Evolutionary conservation across 2,888 invertebrate species (phyloP), one percentile per base, ranked within the genome.

Genomic region (Pollenia labialis): DNA sequence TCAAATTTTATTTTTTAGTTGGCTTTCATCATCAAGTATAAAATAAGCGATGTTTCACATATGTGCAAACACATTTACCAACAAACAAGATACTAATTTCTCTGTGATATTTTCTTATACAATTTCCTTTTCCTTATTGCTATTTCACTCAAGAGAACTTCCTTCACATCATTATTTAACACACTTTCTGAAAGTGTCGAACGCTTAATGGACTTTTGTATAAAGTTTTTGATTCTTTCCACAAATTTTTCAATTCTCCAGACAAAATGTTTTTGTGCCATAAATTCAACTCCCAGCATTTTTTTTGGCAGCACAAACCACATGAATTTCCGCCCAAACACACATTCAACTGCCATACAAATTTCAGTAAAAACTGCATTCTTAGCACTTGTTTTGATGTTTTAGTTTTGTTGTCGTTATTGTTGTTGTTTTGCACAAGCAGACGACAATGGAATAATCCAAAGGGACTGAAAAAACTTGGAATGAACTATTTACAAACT

Each of bases 111-210:
- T 72, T 58, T 50, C 14, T 40, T 40, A 14, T 18, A 52, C 40
- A 9, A 12, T 50, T n/a, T 42, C 12, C 40, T 64, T 64, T 81
- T 81, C 54, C 72, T 71, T 72, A 60, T 75, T 12, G 81, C 44
- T 23, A 32, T 16, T 32, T 56, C 77, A 77, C 64, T 74, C 52
- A 74, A 74, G 18, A 58, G 48, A 52, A 69, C 68, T 62, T 85
- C 74, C 74, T 66, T 60, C 14, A 42, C 68, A 56, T 79, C 62
- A 79, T 68, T 81, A 84, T 81, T 84, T 87, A 84, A 76, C 81
- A 83, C 77, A 74, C 81, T 74, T 12, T 79, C 16, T 66, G 4
- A 72, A 81, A 74, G 84, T 84, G 86, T 76, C 66, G 66, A 74
- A 77, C 46, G 56, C 77, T 81, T 84, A 77, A 81, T 83, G 80